Conservation (phyloP, 2,888 invertebrate species). For the Ophion costatus region DNA sequence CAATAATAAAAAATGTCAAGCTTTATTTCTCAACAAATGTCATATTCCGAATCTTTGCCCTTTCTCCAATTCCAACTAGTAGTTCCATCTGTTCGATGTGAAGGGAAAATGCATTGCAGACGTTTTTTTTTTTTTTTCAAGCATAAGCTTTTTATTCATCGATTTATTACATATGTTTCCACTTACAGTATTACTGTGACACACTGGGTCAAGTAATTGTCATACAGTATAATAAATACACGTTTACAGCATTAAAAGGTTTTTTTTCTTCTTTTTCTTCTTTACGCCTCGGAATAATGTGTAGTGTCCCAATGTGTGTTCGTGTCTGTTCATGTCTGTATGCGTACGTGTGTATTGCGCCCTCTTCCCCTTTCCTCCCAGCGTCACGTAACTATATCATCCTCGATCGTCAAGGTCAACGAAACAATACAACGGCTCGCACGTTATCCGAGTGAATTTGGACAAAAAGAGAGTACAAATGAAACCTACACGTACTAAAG, state of each 20-base stretch:
- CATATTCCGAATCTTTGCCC: background rate
- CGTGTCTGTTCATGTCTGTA: conserved; percentile 14
- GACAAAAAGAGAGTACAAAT: background rate
- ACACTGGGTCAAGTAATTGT: conserved; percentile 76
- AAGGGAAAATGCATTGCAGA: background rate
- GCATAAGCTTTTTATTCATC: conserved; percentile 83
- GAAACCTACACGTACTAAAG: conserved; percentile 4
- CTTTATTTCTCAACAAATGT: background rate
- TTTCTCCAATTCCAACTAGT: background rate
- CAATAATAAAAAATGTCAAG: no score
- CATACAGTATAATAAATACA: conserved; percentile 73
- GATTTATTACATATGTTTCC: conserved; percentile 83
- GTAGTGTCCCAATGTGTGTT: conserved; percentile 42
- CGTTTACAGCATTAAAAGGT: conserved; percentile 79
- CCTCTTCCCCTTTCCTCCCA: conserved; percentile 41
- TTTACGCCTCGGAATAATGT: conserved; percentile 63
- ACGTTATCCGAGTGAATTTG: conserved; percentile 59
- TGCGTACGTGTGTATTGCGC: conserved; percentile 54
- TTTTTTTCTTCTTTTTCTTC: conserved; percentile 52
- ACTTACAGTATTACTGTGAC: conserved; percentile 82
- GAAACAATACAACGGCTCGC: conserved; percentile 53
- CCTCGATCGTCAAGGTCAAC: conserved; percentile 47
- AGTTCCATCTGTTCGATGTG: background rate
- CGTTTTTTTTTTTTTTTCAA: conserved; percentile 65
- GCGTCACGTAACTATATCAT: conserved; percentile 24